Base-by-base conservation (phyloP, 2,888 invertebrate species). In the Ametastegia equiseti region DNA sequence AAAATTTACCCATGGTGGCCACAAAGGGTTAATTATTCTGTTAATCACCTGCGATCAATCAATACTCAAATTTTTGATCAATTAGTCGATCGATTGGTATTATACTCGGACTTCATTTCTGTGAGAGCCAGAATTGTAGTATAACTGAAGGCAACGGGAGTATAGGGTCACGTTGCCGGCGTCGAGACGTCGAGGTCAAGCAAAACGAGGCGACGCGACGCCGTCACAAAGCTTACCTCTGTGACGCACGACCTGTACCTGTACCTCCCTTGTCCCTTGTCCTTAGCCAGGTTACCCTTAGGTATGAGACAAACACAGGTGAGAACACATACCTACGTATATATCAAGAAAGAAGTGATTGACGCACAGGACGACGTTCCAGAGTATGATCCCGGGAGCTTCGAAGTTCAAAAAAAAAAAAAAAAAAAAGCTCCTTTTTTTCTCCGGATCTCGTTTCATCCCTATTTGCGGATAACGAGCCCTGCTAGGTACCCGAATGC, bases 181-280 rank as follows among this genome's bases (percentile, higher is more conserved):
- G 45, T 45, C 71, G 71, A 23, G 15, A 27, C 27, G 27, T 71
- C 71, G 71, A 42, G 42, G 71, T 71, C 71, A 71, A 71, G 23
- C 71, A 23, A 71, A 47, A 71, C 42, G 27, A 71, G 45, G 23
- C 71, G 42, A 71, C 27, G 45, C 42, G 27, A 11, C 27, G n/a
- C 15, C 45, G 42, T 71, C 45, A 71, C 23, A 45, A 45, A 27
- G 42, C 23, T 13, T 42, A 11, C 69, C 30, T 71, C 15, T 27
- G 71, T 71, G 71, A 67, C 67, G 67, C 42, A 67, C 36, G 42
- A 63, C 30, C 27, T 23, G 67, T 67, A 42, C 67, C 42, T 67
- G 67, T 67, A 67, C 23, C 15, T 7, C 42, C 67, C 39, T 42
- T 42, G 5, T 23, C 67, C n/a, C 39, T 67, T 67, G 11, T 23